Evolutionary conservation across 2,888 invertebrate genomes (phyloP).

Genomic region (Netelia inedita): DNA sequence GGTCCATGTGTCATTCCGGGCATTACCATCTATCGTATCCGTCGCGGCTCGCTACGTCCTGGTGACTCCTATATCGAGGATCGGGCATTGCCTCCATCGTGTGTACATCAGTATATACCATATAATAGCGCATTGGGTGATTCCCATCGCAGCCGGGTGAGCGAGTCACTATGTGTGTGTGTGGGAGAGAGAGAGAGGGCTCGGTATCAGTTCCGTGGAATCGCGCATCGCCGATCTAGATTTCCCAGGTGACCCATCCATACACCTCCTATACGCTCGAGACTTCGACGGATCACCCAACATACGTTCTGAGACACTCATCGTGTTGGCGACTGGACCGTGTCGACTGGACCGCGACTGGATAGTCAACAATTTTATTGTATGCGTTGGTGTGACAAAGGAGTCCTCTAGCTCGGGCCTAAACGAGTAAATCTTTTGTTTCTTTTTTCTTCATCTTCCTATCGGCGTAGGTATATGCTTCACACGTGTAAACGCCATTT

Average conservation of each 20-base stretch:
- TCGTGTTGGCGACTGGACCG: not conserved
- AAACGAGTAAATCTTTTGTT: too few species aligned
- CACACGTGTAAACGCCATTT: too few species aligned
- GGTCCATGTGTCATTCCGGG: constrained; percentile 79
- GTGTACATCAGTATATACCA: constrained; percentile 43
- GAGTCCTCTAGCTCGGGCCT: too few species aligned
- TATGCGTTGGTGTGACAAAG: not conserved
- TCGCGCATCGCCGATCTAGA: constrained; percentile 60
- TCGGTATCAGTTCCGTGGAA: constrained; percentile 45
- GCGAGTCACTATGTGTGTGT: too few species aligned
- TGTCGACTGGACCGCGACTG: not conserved
- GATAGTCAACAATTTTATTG: not conserved
- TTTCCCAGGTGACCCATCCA: constrained; percentile 67
- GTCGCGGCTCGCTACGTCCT: constrained; percentile 72
- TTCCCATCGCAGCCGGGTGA: not conserved
- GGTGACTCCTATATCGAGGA: constrained; percentile 66
- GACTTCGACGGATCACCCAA: constrained; percentile 47
- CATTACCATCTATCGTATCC: constrained; percentile 80
- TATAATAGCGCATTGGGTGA: not conserved
- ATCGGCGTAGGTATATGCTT: too few species aligned
- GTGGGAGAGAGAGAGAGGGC: not conserved
- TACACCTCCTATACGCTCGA: constrained; percentile 46
- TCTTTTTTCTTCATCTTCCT: too few species aligned
- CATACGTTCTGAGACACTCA: constrained; percentile 33
- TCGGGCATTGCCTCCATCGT: constrained; percentile 39